phyloP scores from a whole-genome alignment of 2,797 vertebrate genomes.

The Myotis myotis region DNA sequence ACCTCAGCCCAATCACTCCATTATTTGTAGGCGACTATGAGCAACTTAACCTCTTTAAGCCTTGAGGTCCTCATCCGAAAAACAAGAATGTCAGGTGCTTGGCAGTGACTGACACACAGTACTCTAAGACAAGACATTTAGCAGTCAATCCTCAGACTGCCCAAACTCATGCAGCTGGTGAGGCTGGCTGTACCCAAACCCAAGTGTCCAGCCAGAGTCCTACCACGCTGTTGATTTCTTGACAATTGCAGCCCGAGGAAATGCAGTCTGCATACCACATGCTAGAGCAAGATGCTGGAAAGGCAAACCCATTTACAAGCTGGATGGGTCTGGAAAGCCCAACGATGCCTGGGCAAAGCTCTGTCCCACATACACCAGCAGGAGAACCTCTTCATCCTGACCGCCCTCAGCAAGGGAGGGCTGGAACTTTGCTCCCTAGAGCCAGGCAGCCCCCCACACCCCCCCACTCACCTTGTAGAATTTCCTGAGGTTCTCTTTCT shows the following conservation, averaged over 20 bases:
- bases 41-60: not conserved
- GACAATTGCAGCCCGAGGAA: not conserved
- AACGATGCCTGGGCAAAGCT: not conserved
- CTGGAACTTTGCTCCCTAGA: not conserved
- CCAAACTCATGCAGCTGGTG: not conserved
- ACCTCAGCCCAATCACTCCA: not conserved
- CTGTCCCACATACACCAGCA: not conserved
- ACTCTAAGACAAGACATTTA: not conserved
- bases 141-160: not conserved
- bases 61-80: not conserved
- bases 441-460: not conserved
- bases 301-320: not conserved
- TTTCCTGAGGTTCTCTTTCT: slow-evolving; percentile 98
- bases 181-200: not conserved
- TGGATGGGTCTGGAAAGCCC: not conserved
- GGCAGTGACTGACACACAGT: not conserved
- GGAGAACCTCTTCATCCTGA: not conserved
- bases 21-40: not conserved
- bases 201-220: not conserved
- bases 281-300: not conserved
- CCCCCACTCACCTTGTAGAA: slow-evolving; percentile 93
- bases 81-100: not conserved
- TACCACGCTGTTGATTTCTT: not conserved
- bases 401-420: not conserved
- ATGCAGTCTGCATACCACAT: fast-evolving